These are phyloP conservation scores for Colius striatus DNA, from an alignment of 2,113 vertebrate genomes.

Conservation along the genomic window DNA sequence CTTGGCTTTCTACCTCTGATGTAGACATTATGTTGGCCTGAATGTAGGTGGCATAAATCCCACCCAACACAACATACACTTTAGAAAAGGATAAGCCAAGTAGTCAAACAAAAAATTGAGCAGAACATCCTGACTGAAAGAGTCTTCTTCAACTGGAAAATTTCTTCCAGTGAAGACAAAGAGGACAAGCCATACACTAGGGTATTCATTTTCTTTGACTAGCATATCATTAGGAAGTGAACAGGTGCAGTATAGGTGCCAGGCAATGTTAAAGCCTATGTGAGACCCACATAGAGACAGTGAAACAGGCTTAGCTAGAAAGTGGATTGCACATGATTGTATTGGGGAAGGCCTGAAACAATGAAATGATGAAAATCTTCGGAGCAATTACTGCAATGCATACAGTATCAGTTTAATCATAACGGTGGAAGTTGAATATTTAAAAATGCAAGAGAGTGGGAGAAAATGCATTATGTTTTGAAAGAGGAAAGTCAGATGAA, in stretches of 20 bases:
- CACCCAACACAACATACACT: neutral
- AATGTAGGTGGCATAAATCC: neutral
- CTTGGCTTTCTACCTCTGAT: neutral
- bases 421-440: neutral
- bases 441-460: neutral
- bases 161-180: neutral
- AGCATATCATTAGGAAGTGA: neutral
- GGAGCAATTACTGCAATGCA: neutral
- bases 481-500: neutral
- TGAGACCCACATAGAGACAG: neutral
- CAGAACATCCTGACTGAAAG: neutral
- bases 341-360: neutral
- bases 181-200: neutral
- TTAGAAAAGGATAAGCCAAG: neutral
- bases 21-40: neutral
- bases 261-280: neutral
- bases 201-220: constrained; percentile 4
- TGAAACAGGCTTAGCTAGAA: neutral
- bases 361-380: neutral
- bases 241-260: neutral
- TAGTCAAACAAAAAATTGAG: neutral
- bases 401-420: neutral
- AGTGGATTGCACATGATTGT: neutral
- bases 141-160: neutral
- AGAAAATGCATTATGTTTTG: neutral